phyloP scores from a whole-genome alignment of 1,140 invertebrate genomes.

The Maniola jurtina region DNA sequence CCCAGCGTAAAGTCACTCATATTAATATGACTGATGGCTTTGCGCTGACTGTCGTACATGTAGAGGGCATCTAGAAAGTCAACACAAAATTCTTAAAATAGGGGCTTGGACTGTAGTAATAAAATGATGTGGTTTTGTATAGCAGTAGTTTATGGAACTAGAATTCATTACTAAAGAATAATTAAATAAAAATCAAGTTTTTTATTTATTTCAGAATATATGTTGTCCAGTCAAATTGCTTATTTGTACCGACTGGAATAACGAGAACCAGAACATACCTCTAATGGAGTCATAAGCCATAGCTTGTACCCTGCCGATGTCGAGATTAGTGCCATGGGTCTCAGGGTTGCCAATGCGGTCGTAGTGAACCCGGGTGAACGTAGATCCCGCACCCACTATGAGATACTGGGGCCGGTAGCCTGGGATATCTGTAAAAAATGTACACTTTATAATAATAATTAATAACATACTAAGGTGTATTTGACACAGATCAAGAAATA shows the following conservation, averaged over 20 bases:
- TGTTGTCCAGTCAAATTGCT: too few relatives aligned
- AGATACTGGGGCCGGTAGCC: slow-evolving; percentile 51
- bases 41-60: slow-evolving; percentile 77
- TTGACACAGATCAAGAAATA: too few relatives aligned
- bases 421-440: slow-evolving; percentile 18
- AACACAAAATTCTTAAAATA: slow-evolving; percentile 45
- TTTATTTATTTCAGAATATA: too few relatives aligned
- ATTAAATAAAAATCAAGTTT: too few relatives aligned
- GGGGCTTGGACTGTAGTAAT: too few relatives aligned
- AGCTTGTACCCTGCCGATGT: slow-evolving; percentile 58
- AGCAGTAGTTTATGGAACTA: too few relatives aligned
- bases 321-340: slow-evolving; percentile 45
- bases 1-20: slow-evolving; percentile 57
- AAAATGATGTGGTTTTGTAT: too few relatives aligned
- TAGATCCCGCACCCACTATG: slow-evolving; percentile 44
- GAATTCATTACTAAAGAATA: too few relatives aligned
- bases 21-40: slow-evolving; percentile 67
- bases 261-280: slow-evolving; percentile 62
- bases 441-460: neutral
- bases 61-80: slow-evolving; percentile 69
- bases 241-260: too few relatives aligned
- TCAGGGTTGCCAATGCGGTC: slow-evolving; percentile 55
- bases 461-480: neutral
- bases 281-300: slow-evolving; percentile 65
- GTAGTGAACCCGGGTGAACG: slow-evolving; percentile 52